Percentiles rank a stretch among this genome's conserved stretches.
These are phyloP conservation scores for Nemoura dubitans DNA, from an alignment of 2,888 invertebrate genomes.

Conservation along the genomic window DNA sequence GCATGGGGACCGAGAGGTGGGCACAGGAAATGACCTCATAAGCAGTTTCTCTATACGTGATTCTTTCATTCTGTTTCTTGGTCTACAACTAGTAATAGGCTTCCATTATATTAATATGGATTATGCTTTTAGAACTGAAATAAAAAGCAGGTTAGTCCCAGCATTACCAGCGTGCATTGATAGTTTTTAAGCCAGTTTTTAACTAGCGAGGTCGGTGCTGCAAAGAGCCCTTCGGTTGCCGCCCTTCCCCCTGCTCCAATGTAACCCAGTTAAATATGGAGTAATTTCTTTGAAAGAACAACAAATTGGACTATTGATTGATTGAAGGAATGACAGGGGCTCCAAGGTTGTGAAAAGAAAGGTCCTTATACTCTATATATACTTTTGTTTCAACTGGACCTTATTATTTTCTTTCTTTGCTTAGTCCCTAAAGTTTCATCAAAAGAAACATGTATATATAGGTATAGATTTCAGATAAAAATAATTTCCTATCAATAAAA, in stretches of 20 bases:
- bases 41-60: slow-evolving; percentile 41
- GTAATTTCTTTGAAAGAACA: slow-evolving; percentile 1
- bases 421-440: neutral
- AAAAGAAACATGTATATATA: neutral
- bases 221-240: neutral
- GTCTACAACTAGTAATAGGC: slow-evolving; percentile 34
- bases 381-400: neutral
- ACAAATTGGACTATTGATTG: slow-evolving; percentile 7
- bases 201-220: slow-evolving; percentile 22
- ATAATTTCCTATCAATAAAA: neutral
- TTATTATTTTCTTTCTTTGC: neutral
- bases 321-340: neutral
- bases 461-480: neutral
- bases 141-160: slow-evolving; percentile 33
- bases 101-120: slow-evolving; percentile 38
- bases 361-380: neutral
- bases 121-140: slow-evolving; percentile 34
- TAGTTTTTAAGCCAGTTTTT: slow-evolving; percentile 34
- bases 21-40: slow-evolving; percentile 46
- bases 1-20: neutral
- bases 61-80: slow-evolving; percentile 42
- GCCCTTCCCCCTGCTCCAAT: neutral
- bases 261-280: neutral
- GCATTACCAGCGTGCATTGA: neutral
- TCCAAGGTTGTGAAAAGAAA: too few species aligned